Evolutionary conservation across 2,888 invertebrate genomes (phyloP), one percentile per base, ranked within the genome.

Genomic region (Cantharis rustica): DNA sequence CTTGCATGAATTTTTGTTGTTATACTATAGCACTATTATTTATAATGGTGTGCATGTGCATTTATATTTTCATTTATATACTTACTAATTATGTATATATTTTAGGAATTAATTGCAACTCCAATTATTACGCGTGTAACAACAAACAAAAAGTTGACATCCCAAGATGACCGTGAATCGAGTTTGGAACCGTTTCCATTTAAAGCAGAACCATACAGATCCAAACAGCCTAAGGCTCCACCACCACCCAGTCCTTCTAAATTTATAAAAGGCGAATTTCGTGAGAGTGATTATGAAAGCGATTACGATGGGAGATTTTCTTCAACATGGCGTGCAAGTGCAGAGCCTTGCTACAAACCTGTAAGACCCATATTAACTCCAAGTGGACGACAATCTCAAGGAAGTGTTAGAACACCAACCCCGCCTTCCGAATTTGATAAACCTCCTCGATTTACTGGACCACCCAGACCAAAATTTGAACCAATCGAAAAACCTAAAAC

Each of bases 251-350:
- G 91, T 86, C 93, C 93, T 73, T 92, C 92, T 20, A 93, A 91
- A 87, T 94, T 93, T 85, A 87, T 91, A 16, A 92, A 91, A 86
- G 90, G 91, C 80, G 92, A 93, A 87, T 92, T 92, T 86, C 89
- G 90, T 71, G 92, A 92, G 85, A 93, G 93, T 84, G 94, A 94
- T 84, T 93, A 93, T 84, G 93, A 93, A 87, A 94, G 93, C 83
- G 93, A 94, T 84, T 91, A 93, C 79, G 93, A 93, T 77, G 90
- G 91, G 74, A 89, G 91, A 80, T 92, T 93, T 83, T 90, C 91
- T 74, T 90, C 92, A 1, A 88, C 91, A 10, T 93, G 93, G 91
- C 89, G 90, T 62, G 90, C 92, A 23, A 90, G 90, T 79, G 87
- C 89, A 2, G 91, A 91, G 71, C 89, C 89, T 66, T 87, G 89